Evolutionary conservation across 2,797 vertebrate species (phyloP).

Genomic region (Diceros bicornis): DNA sequence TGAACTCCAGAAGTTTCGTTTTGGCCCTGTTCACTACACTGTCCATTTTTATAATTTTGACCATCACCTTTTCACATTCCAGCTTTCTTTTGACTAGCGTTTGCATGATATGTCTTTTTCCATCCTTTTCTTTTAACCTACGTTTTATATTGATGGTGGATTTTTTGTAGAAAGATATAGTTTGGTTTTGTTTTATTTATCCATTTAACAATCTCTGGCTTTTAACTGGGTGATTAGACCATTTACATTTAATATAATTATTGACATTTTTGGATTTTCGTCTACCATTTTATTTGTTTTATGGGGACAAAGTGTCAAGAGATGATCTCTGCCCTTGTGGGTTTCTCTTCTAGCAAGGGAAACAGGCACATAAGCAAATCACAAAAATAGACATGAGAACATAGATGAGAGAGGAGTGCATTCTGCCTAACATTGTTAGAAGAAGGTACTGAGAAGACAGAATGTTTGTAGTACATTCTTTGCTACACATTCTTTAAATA

Average conservation of each 20-base stretch:
- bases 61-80: neutral
- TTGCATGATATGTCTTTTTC: neutral
- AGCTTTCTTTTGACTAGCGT: neutral
- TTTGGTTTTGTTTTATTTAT: constrained; percentile 48
- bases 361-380: neutral
- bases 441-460: neutral
- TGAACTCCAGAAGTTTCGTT: neutral
- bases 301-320: neutral
- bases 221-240: neutral
- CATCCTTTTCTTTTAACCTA: neutral
- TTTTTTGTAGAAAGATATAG: neutral
- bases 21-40: neutral
- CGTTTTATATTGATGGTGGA: neutral
- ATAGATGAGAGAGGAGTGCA: neutral
- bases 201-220: neutral
- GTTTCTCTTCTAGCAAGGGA: neutral
- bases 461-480: neutral
- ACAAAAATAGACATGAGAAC: constrained; percentile 25
- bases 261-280: neutral
- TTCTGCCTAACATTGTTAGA: neutral
- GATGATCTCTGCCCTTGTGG: constrained; percentile 5
- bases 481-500: neutral
- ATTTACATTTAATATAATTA: constrained; percentile 57
- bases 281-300: neutral
- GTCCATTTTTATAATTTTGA: neutral